Evolutionary conservation across 2,888 invertebrate genomes (phyloP).

Genomic region (Harpalus rufipes): DNA sequence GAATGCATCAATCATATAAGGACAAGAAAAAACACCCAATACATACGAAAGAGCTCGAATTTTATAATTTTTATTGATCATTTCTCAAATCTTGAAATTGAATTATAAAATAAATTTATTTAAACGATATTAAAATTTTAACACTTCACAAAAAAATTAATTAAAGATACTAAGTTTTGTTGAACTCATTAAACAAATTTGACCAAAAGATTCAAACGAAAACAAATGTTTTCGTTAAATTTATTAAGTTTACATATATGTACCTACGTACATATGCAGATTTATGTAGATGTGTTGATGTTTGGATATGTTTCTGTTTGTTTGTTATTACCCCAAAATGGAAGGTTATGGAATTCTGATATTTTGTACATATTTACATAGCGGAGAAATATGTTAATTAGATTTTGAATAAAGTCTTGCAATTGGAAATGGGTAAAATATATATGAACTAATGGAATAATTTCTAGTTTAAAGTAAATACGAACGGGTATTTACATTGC

Average conservation of each 20-base stretch:
- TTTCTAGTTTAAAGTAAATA: no score
- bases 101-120: no score
- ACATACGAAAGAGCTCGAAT: no score
- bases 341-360: constrained; percentile 2
- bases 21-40: no score
- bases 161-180: no score
- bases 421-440: neutral
- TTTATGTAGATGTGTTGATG: neutral
- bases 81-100: no score
- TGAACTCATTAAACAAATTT: neutral
- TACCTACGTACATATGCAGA: neutral
- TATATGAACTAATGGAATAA: no score
- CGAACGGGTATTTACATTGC: no score
- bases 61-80: no score
- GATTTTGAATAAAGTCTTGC: neutral
- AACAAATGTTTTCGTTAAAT: neutral
- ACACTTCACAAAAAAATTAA: no score
- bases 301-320: constrained; percentile 5
- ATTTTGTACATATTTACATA: constrained; percentile 7
- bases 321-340: neutral
- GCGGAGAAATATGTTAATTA: neutral
- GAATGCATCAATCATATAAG: no score
- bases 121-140: no score
- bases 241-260: neutral
- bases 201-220: neutral